phyloP scores from a whole-genome alignment of 2,888 invertebrate genomes.

The Pyralis farinalis region DNA sequence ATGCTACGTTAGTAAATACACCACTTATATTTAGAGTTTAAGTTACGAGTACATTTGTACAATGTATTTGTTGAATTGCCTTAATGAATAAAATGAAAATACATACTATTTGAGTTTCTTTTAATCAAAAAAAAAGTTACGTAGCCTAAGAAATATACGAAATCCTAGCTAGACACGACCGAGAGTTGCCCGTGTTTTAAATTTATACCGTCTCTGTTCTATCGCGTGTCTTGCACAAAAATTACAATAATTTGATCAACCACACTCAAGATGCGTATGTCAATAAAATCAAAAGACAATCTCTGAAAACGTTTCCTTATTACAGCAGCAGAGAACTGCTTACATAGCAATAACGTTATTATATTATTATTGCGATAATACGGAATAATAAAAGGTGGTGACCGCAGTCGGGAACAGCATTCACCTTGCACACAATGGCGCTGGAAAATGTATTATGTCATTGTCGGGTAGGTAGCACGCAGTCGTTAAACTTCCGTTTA shows the following conservation, averaged over 20 bases:
- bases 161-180: too few species aligned
- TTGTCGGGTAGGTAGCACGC: constrained; percentile 26
- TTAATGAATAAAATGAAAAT: too few species aligned
- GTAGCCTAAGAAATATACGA: too few species aligned
- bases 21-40: too few species aligned
- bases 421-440: constrained; percentile 51
- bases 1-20: too few species aligned
- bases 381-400: constrained; percentile 27
- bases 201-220: too few species aligned
- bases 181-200: neutral
- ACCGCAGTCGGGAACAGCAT: constrained; percentile 29
- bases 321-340: constrained; percentile 21
- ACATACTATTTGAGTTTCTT: too few species aligned
- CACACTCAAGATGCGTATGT: constrained; percentile 35
- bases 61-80: too few species aligned
- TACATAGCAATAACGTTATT: constrained; percentile 41
- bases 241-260: neutral
- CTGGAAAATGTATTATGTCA: constrained; percentile 52
- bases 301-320: constrained; percentile 56
- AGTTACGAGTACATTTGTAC: too few species aligned
- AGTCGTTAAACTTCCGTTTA: too few species aligned
- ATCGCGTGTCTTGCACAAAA: too few species aligned
- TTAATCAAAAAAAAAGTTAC: too few species aligned
- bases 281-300: constrained; percentile 45
- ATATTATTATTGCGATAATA: constrained; percentile 39